Conservation (phyloP, 1,140 invertebrate genomes). For the Drosophila navojoa region DNA sequence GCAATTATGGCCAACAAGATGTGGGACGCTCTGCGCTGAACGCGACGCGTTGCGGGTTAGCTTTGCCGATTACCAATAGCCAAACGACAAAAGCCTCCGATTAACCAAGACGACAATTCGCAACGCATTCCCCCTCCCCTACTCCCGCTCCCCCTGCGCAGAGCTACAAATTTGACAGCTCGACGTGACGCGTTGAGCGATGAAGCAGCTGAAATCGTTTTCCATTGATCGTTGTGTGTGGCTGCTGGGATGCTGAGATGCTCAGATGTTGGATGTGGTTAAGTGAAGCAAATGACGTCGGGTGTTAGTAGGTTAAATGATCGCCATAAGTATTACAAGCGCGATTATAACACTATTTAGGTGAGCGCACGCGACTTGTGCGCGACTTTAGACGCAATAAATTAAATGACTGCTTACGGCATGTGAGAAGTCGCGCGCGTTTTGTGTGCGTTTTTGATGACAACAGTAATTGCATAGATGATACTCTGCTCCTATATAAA, state of each 20-base stretch:
- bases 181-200: constrained; percentile 52
- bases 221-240: constrained; percentile 26
- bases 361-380: constrained; percentile 23
- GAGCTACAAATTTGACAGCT: constrained; percentile 25
- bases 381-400: constrained; percentile 11
- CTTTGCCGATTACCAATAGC: constrained; percentile 2
- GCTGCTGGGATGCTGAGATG: not conserved
- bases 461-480: constrained; percentile 2
- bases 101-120: constrained; percentile 41
- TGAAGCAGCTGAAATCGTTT: constrained; percentile 24
- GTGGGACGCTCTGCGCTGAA: constrained; percentile 19
- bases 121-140: constrained; percentile 58
- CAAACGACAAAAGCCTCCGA: constrained; percentile 9
- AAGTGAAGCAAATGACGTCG: constrained; percentile 41
- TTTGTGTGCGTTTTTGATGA: not conserved
- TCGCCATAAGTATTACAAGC: constrained; percentile 36
- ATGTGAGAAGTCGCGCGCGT: not conserved
- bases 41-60: not conserved
- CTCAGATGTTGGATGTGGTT: constrained; percentile 12
- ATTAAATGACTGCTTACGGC: not conserved
- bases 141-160: constrained; percentile 2
- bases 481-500: too few species aligned
- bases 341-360: constrained; percentile 31
- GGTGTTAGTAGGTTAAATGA: constrained; percentile 73
- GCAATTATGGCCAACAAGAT: constrained; percentile 36